Conservation (phyloP, 2,113 vertebrate species). For the Chitala chitala region DNA sequence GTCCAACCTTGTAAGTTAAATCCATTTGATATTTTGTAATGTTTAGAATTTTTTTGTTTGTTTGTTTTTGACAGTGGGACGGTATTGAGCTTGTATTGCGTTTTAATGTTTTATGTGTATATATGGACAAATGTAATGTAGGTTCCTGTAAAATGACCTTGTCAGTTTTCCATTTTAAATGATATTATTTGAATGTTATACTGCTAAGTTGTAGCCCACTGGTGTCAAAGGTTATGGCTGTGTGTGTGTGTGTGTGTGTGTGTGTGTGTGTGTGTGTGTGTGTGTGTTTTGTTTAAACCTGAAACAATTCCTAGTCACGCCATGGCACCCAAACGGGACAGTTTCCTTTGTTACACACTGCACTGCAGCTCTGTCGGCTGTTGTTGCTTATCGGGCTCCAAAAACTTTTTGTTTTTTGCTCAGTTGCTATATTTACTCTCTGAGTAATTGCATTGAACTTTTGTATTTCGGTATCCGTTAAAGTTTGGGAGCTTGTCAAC, state of each 20-base stretch:
- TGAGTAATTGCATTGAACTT: not conserved
- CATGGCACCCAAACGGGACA: not conserved
- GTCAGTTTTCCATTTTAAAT: not conserved
- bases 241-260: not conserved
- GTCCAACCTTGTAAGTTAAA: constrained; percentile 29
- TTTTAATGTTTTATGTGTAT: not conserved
- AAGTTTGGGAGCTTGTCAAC: not conserved
- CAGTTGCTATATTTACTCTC: not conserved
- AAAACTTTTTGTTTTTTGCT: constrained; percentile 8
- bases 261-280: not conserved
- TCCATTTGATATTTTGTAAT: not conserved
- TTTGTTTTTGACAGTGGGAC: not conserved
- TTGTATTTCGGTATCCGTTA: constrained; percentile 1
- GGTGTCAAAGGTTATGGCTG: not conserved
- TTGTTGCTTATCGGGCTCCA: not conserved
- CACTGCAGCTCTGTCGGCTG: not conserved
- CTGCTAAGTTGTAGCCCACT: not conserved
- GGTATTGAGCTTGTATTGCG: not conserved
- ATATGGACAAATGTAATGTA: not conserved
- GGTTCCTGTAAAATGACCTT: constrained; percentile 8
- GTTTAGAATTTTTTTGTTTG: not conserved
- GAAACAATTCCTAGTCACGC: not conserved
- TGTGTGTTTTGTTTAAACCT: not conserved
- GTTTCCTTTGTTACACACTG: constrained; percentile 1
- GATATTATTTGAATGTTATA: not conserved